Percentiles rank a stretch among this genome's conserved stretches.
phyloP scores from a whole-genome alignment of 2,113 vertebrate genomes.

The Laticauda colubrina region DNA sequence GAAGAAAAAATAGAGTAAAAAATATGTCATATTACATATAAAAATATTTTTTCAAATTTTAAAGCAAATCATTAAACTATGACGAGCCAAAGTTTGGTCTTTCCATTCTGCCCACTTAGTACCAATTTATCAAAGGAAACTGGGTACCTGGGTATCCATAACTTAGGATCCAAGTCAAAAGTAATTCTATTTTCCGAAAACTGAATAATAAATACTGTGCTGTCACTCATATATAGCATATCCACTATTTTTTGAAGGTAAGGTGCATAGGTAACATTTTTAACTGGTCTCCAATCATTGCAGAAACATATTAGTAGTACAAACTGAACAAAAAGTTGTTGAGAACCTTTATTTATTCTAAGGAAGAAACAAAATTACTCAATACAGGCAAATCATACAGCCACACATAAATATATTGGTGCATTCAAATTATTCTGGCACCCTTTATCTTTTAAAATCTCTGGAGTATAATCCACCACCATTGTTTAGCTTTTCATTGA shows the following conservation, averaged over 20 bases:
- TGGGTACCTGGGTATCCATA: not conserved
- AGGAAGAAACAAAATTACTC: conserved; percentile 1
- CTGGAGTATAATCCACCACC: not conserved
- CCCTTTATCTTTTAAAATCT: not conserved
- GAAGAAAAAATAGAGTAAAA: not conserved
- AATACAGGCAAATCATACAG: not conserved
- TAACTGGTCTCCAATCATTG: not conserved
- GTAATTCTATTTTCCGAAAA: not conserved
- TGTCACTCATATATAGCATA: not conserved
- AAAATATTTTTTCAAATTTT: not conserved
- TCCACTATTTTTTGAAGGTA: not conserved
- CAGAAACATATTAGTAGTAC: not conserved
- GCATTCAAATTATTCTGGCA: not conserved
- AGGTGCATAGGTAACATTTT: not conserved
- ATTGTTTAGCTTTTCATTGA: conserved; percentile 19
- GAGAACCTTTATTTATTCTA: conserved; percentile 12
- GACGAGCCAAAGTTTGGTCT: not conserved
- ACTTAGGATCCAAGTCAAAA: not conserved
- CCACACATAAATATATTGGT: not conserved
- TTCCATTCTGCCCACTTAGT: not conserved
- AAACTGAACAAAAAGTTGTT: not conserved
- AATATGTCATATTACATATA: not conserved
- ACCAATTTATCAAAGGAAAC: not conserved
- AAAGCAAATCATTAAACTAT: not conserved
- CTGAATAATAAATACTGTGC: not conserved